Percentiles rank a stretch among this genome's conserved stretches.
These are phyloP conservation scores for Plebejus argus DNA, from an alignment of 2,888 invertebrate genomes.

Conservation along the genomic window DNA sequence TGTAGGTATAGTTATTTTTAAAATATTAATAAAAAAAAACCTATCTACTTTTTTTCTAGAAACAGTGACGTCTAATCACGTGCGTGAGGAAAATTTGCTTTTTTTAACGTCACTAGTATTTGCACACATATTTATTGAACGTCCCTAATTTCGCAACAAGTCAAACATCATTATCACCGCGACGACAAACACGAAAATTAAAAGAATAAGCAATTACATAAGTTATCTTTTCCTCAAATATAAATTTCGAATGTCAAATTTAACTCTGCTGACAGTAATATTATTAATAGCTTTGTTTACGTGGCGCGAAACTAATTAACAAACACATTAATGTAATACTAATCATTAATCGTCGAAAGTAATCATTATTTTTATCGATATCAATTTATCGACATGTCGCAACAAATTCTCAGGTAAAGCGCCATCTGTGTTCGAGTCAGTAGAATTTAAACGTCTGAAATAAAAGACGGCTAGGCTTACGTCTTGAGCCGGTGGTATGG, in stretches of 20 bases:
- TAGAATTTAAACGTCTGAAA: neutral
- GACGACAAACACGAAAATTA: neutral
- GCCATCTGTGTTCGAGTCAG: neutral
- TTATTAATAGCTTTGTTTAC: neutral
- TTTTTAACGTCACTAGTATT: neutral
- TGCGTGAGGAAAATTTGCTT: neutral
- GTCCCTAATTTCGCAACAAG: conserved; percentile 5
- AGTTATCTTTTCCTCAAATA: neutral
- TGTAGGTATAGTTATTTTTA: neutral
- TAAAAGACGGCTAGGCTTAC: too few species aligned
- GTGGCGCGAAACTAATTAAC: neutral
- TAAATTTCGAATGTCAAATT: neutral
- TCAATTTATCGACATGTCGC: neutral
- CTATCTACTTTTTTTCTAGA: too few species aligned
- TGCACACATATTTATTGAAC: neutral
- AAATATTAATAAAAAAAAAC: too few species aligned
- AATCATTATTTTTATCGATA: neutral
- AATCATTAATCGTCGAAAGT: neutral
- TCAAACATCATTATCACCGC: conserved; percentile 1
- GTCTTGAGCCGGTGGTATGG: too few species aligned
- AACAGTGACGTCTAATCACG: neutral
- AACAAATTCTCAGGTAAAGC: neutral
- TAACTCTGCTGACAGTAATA: neutral
- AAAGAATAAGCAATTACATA: neutral
- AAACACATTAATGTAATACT: neutral